Evolutionary conservation across 2,888 invertebrate species (phyloP), one percentile per base, ranked within the genome.

Genomic region (Nomada goodeniana): DNA sequence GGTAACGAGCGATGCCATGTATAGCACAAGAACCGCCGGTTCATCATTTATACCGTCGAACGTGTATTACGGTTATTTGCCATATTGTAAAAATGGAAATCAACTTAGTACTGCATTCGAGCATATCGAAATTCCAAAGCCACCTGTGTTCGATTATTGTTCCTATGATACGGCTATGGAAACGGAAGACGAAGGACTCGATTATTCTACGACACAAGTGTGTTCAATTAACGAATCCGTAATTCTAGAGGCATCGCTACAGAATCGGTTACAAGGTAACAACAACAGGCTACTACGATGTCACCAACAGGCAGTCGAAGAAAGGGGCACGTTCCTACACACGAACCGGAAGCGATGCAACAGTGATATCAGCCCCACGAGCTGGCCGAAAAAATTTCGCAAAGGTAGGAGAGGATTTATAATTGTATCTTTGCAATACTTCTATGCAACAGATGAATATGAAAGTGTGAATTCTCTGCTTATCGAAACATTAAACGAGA

Each of bases 21-120:
- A 85, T 80, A 86, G 86, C 72, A 55, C 84, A 71, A 73, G 82
- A 76, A 88, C 86, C 64, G 83, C 77, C 44, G 86, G 88, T 53
- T 83, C 72, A 29, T 71, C 83, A 53, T 82, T 90, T 83, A 89
- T 92, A 29, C 92, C 93, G 63, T 91, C 92, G 70, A 92, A 85
- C 84, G 89, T 89, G 67, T 92, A 92, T 87, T 92, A 92, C 84
- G 92, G 92, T 84, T 92, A 91, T 83, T 90, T 92, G 71, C 90
- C 92, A 63, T 87, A 86, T 70, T 87, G 81, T 85, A 79, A 78
- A 79, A 81, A 84, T 64, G 86, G 80, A 65, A 80, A 84, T 80
- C 71, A 84, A 63, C 59, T 67, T 2, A 64, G 52, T 20, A 55
- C 29, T 53, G 60, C 55, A 5, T 23, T 60, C 36, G 83, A 60